Base-by-base conservation (phyloP, 2,113 vertebrate species). In the Brachionichthys hirsutus region DNA sequence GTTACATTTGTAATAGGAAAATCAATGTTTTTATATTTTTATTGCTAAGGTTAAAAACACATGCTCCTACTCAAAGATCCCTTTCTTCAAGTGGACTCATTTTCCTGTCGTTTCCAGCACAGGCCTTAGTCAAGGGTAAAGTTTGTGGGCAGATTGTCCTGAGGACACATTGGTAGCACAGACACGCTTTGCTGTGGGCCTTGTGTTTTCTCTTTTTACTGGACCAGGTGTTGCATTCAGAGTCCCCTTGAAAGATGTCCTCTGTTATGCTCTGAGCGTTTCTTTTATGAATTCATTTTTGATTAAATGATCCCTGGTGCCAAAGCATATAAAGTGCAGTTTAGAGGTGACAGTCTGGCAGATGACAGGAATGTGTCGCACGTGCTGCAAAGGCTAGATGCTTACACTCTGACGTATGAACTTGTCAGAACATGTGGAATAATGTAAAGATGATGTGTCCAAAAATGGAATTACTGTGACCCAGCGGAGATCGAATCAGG, bases 201-300 rank as follows among this genome's bases (percentile, higher is more conserved):
- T 52, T 58, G 50, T 19, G 24, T 49, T 42, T 13, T 16, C 17
- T 42, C 18, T 61, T 17, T 49, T 57, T 52, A 22, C 34, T 30
- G 38, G 20, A 40, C 75, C 78, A 85, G 78, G 87, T 88, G 77
- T 87, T 77, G 22, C 67, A 70, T 84, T 88, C 69, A 85, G 59
- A 85, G 87, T 90, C 73, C 67, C 83, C 85, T 87, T 88, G 77
- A 81, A 88, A 53, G 44, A 45, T 71, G 82, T 79, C 85, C 87
- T 87, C 65, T 83, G 74, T 73, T 69, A 62, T 75, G 67, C 59
- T 59, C 72, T 52, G 12, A 44, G 65, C 54, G 40, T 56, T 55
- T 59, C 80, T 70, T 58, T 73, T 57, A 69, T 67, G 15, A 78
- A 84, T 83, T 82, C 30, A 72, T 73, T 85, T 81, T 85, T 78